These are phyloP conservation scores for Vollenhovia emeryi DNA, from an alignment of 1,140 invertebrate species.

Conservation along the genomic window DNA sequence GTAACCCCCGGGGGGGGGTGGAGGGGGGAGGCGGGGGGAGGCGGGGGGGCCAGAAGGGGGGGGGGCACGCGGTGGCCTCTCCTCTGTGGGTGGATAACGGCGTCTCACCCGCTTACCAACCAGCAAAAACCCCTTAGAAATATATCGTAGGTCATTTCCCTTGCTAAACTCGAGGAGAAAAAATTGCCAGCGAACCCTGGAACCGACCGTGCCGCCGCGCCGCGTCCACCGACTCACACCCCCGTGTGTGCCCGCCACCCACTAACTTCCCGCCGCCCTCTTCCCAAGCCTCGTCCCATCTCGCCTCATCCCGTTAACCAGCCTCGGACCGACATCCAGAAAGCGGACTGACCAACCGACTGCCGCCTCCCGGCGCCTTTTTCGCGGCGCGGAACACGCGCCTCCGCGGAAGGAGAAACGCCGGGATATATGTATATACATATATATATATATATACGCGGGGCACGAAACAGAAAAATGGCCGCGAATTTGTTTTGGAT, in stretches of 20 bases:
- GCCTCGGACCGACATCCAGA: conserved; percentile 58
- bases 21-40: conserved; percentile 22
- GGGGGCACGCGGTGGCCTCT: conserved; percentile 42
- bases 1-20: conserved; percentile 65
- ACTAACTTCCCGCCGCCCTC: not conserved
- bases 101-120: conserved; percentile 75
- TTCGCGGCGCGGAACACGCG: conserved; percentile 67
- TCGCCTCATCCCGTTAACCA: conserved; percentile 49
- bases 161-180: conserved; percentile 82
- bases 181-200: conserved; percentile 75
- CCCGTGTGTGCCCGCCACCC: conserved; percentile 31
- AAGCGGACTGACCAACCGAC: conserved; percentile 69
- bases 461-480: conserved; percentile 72
- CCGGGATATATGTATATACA: no score
- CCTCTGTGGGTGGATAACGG: conserved; percentile 74
- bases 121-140: conserved; percentile 82
- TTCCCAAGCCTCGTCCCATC: conserved; percentile 36
- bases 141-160: conserved; percentile 84
- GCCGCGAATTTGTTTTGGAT: conserved; percentile 74
- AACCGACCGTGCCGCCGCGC: conserved; percentile 66
- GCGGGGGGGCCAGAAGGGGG: not conserved
- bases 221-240: conserved; percentile 60
- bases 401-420: conserved; percentile 66
- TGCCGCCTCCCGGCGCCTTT: conserved; percentile 68
- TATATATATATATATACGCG: no score